These are phyloP conservation scores for Athalia cordata DNA, from an alignment of 2,888 invertebrate species.

Conservation along the genomic window DNA sequence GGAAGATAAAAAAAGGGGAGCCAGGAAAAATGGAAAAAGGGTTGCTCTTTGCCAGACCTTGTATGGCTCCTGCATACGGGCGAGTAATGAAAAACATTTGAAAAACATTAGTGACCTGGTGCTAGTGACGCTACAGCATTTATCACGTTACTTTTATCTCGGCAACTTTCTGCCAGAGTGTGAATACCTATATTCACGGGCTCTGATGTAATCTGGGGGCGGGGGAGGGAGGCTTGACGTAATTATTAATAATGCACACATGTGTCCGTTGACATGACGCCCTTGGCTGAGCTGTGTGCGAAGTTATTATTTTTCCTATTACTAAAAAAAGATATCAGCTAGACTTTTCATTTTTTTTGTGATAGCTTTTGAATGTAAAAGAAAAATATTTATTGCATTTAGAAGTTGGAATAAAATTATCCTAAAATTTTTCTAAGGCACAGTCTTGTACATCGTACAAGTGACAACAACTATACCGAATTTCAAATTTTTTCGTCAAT, in stretches of 20 bases:
- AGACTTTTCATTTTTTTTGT: too few relatives aligned
- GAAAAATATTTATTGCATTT: too few relatives aligned
- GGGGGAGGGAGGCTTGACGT: neutral
- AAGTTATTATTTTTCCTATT: neutral
- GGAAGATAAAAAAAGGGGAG: slow-evolving; percentile 5
- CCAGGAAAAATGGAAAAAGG: slow-evolving; percentile 3
- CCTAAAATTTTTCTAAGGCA: too few relatives aligned
- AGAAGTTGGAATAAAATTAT: too few relatives aligned
- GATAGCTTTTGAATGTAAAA: too few relatives aligned
- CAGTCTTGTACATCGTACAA: too few relatives aligned
- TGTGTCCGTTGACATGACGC: slow-evolving; percentile 29
- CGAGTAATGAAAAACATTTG: slow-evolving; percentile 46
- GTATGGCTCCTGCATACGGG: slow-evolving; percentile 8
- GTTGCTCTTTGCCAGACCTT: neutral
- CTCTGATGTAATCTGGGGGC: too few relatives aligned
- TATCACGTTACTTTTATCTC: slow-evolving; percentile 34
- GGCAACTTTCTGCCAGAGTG: slow-evolving; percentile 32
- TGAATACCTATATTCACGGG: neutral
- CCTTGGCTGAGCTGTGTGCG: slow-evolving; percentile 15
- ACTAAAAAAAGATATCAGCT: too few relatives aligned
- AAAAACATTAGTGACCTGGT: slow-evolving; percentile 46
- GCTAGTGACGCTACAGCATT: slow-evolving; percentile 43
- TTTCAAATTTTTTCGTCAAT: too few relatives aligned
- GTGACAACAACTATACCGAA: too few relatives aligned
- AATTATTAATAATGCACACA: slow-evolving; percentile 43